A percentile compares a stretch with the other conserved stretches of the same genome.
Conservation (phyloP, 2,113 vertebrate genomes). For the Halichoerus grypus region DNA sequence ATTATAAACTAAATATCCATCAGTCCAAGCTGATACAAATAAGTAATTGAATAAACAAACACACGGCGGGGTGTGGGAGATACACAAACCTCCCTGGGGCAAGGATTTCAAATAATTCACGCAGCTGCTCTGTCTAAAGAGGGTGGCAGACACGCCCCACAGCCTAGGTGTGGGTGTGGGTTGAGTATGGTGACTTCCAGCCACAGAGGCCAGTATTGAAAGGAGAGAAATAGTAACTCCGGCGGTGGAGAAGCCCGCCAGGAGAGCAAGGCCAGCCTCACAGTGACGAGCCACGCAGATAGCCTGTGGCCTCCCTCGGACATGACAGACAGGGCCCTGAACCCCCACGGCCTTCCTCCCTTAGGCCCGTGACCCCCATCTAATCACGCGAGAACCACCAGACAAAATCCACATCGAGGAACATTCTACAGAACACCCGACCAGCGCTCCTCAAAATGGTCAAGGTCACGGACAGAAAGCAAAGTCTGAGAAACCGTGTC, state of each 20-base stretch:
- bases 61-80: background rate
- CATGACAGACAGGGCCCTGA: background rate
- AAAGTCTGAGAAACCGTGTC: background rate
- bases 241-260: background rate
- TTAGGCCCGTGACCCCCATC: background rate
- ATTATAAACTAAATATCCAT: too few species aligned
- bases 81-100: background rate
- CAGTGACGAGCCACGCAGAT: fast-evolving
- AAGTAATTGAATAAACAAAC: background rate
- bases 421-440: background rate
- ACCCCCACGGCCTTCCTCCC: background rate
- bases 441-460: background rate
- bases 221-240: background rate
- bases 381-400: background rate
- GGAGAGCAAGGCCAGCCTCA: background rate
- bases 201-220: background rate
- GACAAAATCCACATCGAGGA: background rate
- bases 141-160: fast-evolving
- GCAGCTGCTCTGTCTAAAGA: background rate
- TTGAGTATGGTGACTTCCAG: background rate
- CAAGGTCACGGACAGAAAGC: background rate
- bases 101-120: background rate
- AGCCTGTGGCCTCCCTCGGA: fast-evolving
- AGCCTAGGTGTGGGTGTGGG: background rate
- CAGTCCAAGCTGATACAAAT: background rate